These are phyloP conservation scores for Gadopsis marmoratus DNA, from an alignment of 2,797 vertebrate species.

Conservation along the genomic window DNA sequence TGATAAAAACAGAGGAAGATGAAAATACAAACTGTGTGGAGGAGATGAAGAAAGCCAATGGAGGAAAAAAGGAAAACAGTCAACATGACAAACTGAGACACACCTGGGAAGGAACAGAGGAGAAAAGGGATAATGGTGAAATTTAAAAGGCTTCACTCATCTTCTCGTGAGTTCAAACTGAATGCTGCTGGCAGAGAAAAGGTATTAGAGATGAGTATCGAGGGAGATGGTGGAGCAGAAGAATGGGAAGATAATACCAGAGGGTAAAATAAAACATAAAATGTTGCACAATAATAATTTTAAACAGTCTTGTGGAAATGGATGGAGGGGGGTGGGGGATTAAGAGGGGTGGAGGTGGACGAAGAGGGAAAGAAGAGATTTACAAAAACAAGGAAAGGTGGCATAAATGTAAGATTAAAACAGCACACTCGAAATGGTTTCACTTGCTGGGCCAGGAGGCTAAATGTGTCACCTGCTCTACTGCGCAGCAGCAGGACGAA, in stretches of 20 bases:
- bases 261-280: slow-evolving; percentile 39
- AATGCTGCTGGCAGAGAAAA: slow-evolving; percentile 44
- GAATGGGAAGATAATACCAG: slow-evolving; percentile 27
- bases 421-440: slow-evolving; percentile 20
- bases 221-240: slow-evolving; percentile 15
- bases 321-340: background rate
- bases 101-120: slow-evolving; percentile 16
- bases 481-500: background rate
- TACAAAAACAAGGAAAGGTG: slow-evolving; percentile 12
- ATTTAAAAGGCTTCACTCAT: slow-evolving; percentile 42
- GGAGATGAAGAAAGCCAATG: slow-evolving; percentile 30
- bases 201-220: slow-evolving; percentile 8
- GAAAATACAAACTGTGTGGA: slow-evolving; percentile 31
- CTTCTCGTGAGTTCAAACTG: slow-evolving; percentile 13
- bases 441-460: slow-evolving; percentile 14
- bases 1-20: slow-evolving; percentile 8
- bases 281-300: slow-evolving; percentile 7
- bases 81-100: slow-evolving; percentile 39
- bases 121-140: slow-evolving; percentile 10
- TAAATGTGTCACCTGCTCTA: slow-evolving; percentile 20
- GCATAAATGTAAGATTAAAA: slow-evolving; percentile 27
- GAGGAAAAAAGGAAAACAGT: slow-evolving; percentile 10
- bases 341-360: background rate
- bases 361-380: background rate
- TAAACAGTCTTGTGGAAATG: slow-evolving; percentile 19